Evolutionary conservation across 2,888 invertebrate genomes (phyloP), one percentile per base, ranked within the genome.

Genomic region (Nysson spinosus): DNA sequence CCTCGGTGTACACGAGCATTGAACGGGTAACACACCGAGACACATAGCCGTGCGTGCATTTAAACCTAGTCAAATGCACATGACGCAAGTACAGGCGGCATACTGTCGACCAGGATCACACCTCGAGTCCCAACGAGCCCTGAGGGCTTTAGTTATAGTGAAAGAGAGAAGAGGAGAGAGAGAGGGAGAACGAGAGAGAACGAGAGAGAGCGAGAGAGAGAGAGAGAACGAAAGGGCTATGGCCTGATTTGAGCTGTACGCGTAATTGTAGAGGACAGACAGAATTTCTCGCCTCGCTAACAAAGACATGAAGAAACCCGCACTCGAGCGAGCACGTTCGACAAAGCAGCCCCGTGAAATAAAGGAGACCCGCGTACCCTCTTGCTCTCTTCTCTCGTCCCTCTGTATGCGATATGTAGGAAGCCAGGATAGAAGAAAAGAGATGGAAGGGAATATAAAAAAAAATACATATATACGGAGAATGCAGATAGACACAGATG

Each of bases 211-310:
- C 16, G n/a, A n/a, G n/a, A n/a, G 43, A 42, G 51, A 51, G 30
- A 11, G 35, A 22, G 30, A 47, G 52, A 52, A 49, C 39, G 62
- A 58, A 40, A 30, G 62, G 43, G 37, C 43, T 43, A 58, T 64
- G 58, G 68, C 56, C 72, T 44, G 58, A 32, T 57, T 64, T 61
- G 63, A 60, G 64, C 44, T n/a, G n/a, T n/a, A n/a, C n/a, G n/a
- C 60, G 63, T 83, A 82, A 84, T 85, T 82, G 84, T 83, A 80
- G 75, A 83, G 84, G 83, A 83, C 85, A 80, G 84, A 77, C 83
- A 82, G 83, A 82, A 83, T 85, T 84, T 85, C 85, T 84, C 85
- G 85, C 85, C 85, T 85, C 80, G 80, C 80, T 78, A 85, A 85
- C 85, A 85, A 85, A 85, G 85, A 84, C 83, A 78, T 73, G 82